Evolutionary conservation across 2,797 vertebrate genomes (phyloP).

Genomic region (Lindbergichthys nudifrons): DNA sequence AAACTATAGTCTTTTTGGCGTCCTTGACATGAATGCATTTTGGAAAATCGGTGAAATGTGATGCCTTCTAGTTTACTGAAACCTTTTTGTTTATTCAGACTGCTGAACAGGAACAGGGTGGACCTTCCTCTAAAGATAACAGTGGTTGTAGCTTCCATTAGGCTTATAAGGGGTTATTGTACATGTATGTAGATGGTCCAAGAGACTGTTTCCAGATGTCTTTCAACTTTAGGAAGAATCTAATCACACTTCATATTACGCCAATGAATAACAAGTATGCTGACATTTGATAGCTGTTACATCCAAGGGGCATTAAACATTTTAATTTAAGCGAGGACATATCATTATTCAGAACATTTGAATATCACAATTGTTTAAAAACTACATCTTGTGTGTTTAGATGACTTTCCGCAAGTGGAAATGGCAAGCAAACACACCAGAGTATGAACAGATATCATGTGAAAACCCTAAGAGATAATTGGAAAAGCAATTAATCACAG

Average conservation of each 20-base stretch:
- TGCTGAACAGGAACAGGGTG: constrained; percentile 78
- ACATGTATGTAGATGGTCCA: constrained; percentile 30
- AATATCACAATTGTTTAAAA: neutral
- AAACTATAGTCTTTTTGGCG: neutral
- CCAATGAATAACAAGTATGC: neutral
- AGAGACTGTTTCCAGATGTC: constrained; percentile 37
- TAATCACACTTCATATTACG: constrained; percentile 14
- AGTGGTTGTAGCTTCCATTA: constrained; percentile 35
- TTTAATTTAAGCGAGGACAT: neutral
- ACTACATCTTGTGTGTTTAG: neutral
- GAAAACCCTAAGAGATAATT: neutral
- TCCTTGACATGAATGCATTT: neutral
- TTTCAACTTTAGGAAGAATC: constrained; percentile 18
- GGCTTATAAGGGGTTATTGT: constrained; percentile 20
- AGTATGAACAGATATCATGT: neutral
- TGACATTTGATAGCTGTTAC: neutral
- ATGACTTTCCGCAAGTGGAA: neutral
- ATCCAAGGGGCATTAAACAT: neutral
- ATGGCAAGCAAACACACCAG: neutral
- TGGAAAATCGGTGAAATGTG: constrained; percentile 13
- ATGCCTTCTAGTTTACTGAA: constrained; percentile 38
- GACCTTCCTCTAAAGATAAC: constrained; percentile 72
- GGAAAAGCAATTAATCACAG: neutral
- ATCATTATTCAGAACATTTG: neutral
- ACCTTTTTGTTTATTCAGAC: constrained; percentile 60